Evolutionary conservation across 2,888 invertebrate genomes (phyloP), one percentile per base, ranked within the genome.

Genomic region (Bibio marci): DNA sequence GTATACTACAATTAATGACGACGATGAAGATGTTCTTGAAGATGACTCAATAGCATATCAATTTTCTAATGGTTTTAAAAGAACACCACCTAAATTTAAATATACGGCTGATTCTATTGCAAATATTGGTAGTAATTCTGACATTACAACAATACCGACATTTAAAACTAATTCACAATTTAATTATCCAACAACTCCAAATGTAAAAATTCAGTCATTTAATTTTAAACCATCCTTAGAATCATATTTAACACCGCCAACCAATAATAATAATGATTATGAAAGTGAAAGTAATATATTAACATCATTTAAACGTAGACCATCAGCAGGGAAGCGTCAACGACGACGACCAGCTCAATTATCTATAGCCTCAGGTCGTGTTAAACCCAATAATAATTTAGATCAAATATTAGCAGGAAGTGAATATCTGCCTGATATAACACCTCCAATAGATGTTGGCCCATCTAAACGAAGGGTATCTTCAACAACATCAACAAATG

Each of bases 161-260:
- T 18, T 15, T 14, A 22, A 18, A 12, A 36, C 31, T 18, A 39
- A 39, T 19, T 18, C 18, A 14, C 39, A 34, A 11, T 27, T 18
- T 18, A 34, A 34, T 18, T n/a, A n/a, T n/a, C n/a, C n/a, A n/a
- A n/a, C n/a, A 25, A 53, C 54, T 33, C 50, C 49, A 30, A 52
- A 54, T 10, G 56, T 56, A 33, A 42, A 56, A 3, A 47, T 51
- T 8, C 19, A 28, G 11, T 15, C 50, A 32, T 46, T 46, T 31
- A 46, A 53, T 41, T 54, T 51, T 38, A 34, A 28, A 10, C 50
- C 56, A 4, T 54, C 57, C 13, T 51, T 59, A 4, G 59, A 57
- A 3, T 50, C 58, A 3, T 60, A 56, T 44, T 46, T 59, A 3
- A 58, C 55, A 47, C 59, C 60, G 8, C 59, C 61, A 2, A 51